phyloP scores from a whole-genome alignment of 2,797 vertebrate genomes.

The Odontamblyopus lacepedii region DNA sequence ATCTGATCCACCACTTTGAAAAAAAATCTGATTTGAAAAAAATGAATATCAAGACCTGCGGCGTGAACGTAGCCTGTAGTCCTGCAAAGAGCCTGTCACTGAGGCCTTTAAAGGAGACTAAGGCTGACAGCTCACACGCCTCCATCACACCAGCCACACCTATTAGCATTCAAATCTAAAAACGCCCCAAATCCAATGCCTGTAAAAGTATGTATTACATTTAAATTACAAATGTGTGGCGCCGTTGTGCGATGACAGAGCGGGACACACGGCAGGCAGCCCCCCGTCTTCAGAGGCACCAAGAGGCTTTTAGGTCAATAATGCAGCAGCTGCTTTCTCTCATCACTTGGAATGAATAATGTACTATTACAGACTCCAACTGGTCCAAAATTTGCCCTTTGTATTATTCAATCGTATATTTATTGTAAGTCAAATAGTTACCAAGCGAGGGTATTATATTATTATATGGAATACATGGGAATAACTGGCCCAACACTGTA shows the following conservation, averaged over 20 bases:
- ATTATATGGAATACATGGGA: no score
- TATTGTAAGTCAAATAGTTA: no score
- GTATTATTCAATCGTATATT: no score
- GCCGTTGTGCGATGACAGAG: not conserved
- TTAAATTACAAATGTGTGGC: not conserved
- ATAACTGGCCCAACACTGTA: no score
- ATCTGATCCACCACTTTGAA: no score
- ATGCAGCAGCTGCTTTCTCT: not conserved
- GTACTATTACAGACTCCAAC: no score
- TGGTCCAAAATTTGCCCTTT: no score
- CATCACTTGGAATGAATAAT: not conserved
- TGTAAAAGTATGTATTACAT: constrained; percentile 1
- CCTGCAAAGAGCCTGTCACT: constrained; percentile 30
- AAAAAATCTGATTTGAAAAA: no score
- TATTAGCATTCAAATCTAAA: not conserved
- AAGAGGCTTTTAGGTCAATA: not conserved
- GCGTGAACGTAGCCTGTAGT: not conserved
- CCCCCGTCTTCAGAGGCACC: not conserved
- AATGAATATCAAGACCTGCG: no score
- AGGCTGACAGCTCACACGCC: not conserved
- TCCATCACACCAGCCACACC: not conserved
- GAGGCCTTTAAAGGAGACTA: not conserved
- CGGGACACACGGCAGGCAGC: not conserved
- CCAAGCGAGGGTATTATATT: no score
- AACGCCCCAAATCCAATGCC: not conserved